Conservation (phyloP, 2,888 invertebrate species). For the Cepaea hortensis region DNA sequence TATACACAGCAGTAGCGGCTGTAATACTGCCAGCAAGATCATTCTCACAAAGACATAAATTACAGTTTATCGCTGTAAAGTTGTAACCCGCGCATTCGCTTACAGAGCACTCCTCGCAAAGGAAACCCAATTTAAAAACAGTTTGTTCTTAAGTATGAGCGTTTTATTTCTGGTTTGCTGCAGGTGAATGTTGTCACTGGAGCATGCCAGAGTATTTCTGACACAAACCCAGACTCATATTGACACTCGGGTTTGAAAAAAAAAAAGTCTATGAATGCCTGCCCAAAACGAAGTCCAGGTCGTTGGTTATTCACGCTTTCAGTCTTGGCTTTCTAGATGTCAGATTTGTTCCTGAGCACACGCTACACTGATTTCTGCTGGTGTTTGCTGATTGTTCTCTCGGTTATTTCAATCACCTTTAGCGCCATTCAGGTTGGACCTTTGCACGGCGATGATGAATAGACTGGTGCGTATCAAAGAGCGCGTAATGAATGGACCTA, state of each 20-base stretch:
- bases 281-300: not conserved
- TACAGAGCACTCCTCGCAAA: not conserved
- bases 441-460: constrained; percentile 46
- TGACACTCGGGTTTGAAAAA: not conserved
- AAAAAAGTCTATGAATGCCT: not conserved
- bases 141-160: constrained; percentile 17
- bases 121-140: constrained; percentile 23
- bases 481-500: constrained; percentile 50
- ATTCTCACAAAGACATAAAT: constrained; percentile 11
- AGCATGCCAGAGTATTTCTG: not conserved
- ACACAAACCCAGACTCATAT: not conserved
- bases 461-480: constrained; percentile 43
- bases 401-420: constrained; percentile 45
- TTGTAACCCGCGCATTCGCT: constrained; percentile 10
- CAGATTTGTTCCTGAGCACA: constrained; percentile 8
- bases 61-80: constrained; percentile 17
- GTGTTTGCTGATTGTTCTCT: constrained; percentile 37
- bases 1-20: constrained; percentile 19
- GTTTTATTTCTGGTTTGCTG: constrained; percentile 36
- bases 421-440: constrained; percentile 44
- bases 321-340: not conserved
- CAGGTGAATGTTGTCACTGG: constrained; percentile 33
- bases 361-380: constrained; percentile 32
- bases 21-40: constrained; percentile 32
- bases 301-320: not conserved